These are phyloP conservation scores for Tiaroga cobitis DNA, from an alignment of 2,797 vertebrate species.

Conservation along the genomic window DNA sequence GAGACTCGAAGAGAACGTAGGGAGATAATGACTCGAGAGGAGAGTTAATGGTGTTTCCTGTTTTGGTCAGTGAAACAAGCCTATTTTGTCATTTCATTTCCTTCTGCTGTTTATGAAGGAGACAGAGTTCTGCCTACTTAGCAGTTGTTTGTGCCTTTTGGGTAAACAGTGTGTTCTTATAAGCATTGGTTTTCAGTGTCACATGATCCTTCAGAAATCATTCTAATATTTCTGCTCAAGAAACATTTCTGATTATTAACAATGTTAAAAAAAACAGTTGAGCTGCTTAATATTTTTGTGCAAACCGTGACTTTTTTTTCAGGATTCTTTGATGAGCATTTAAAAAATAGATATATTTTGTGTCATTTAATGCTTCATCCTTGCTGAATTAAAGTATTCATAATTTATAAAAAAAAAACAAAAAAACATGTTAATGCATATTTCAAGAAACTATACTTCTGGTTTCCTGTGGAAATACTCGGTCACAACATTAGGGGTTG, in stretches of 20 bases:
- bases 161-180: constrained; percentile 1
- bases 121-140: constrained; percentile 10
- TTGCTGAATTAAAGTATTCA: background rate
- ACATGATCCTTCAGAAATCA: background rate
- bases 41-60: constrained; percentile 36
- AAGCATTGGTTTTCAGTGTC: background rate
- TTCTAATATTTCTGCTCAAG: background rate
- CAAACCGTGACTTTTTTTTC: background rate
- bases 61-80: constrained; percentile 30
- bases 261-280: background rate
- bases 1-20: background rate
- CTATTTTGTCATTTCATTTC: constrained; percentile 32
- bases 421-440: background rate
- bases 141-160: constrained; percentile 15
- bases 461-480: background rate
- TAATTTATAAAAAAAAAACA: background rate
- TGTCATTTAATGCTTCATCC: background rate
- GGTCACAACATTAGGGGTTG: background rate
- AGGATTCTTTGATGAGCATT: background rate
- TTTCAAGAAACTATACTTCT: background rate
- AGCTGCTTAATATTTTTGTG: background rate
- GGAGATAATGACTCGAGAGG: background rate
- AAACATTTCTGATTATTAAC: background rate
- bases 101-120: constrained; percentile 21
- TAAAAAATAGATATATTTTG: background rate